Evolutionary conservation across 2,888 invertebrate genomes (phyloP).

Genomic region (Ormyrus nitidulus): DNA sequence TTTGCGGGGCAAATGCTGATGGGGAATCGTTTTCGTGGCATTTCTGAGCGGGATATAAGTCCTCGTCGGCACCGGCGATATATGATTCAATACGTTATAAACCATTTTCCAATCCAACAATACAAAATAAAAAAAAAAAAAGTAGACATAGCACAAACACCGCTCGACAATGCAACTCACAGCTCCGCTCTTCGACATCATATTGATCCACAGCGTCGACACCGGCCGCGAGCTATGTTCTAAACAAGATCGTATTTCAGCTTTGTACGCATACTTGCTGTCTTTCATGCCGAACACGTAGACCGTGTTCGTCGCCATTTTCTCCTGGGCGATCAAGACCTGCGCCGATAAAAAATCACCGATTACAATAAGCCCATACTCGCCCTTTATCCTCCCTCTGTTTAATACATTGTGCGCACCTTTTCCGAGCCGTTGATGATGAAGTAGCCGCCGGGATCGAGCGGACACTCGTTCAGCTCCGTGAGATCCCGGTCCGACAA

Average conservation of each 20-base stretch:
- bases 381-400: too few species aligned
- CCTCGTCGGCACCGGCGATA: too few species aligned
- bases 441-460: constrained; percentile 99
- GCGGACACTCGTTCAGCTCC: constrained; percentile 98
- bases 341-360: constrained; percentile 56
- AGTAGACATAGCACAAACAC: too few species aligned
- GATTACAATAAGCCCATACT: too few species aligned
- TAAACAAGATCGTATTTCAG: constrained; percentile 96
- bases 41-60: too few species aligned
- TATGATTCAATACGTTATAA: too few species aligned
- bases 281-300: constrained; percentile 99
- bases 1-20: too few species aligned
- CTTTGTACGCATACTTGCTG: constrained; percentile 98
- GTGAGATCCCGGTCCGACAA: constrained; percentile 99
- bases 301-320: constrained; percentile 99
- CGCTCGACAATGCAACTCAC: constrained; percentile 67
- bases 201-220: constrained; percentile 98
- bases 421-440: constrained; percentile 99
- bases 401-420: constrained; percentile 71
- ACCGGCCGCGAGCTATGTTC: constrained; percentile 97
- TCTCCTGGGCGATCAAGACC: constrained; percentile 98
- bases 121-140: too few species aligned
- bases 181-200: constrained; percentile 98
- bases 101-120: too few species aligned
- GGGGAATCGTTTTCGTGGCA: too few species aligned